phyloP scores from a whole-genome alignment of 2,888 invertebrate genomes.

The Amblyjoppa fuscipennis region DNA sequence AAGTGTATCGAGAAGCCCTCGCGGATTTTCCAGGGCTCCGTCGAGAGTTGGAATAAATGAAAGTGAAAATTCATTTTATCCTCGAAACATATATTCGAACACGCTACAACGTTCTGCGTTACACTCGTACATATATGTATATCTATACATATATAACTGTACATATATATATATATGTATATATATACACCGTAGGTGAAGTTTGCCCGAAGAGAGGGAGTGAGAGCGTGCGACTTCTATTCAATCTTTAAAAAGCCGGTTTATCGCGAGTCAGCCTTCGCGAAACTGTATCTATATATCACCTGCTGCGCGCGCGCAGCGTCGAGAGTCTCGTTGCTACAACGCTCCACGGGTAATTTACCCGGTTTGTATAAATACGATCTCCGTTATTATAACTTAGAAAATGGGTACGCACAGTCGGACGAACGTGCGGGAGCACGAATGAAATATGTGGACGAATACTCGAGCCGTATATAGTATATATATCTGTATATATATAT shows the following conservation, averaged over 20 bases:
- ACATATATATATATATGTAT: background rate
- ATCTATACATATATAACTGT: background rate
- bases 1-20: slow-evolving; percentile 30
- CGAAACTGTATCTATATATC: slow-evolving; percentile 53
- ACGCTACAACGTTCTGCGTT: slow-evolving; percentile 2
- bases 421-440: background rate
- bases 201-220: slow-evolving; percentile 16
- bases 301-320: slow-evolving; percentile 31
- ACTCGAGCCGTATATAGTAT: background rate
- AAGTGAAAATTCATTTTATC: slow-evolving; percentile 61
- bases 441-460: slow-evolving; percentile 54
- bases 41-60: slow-evolving; percentile 50
- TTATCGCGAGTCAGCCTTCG: slow-evolving; percentile 65
- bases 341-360: slow-evolving; percentile 23
- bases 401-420: background rate
- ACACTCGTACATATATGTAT: background rate
- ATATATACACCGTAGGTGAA: slow-evolving; percentile 12
- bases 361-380: slow-evolving; percentile 21
- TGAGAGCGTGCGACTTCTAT: slow-evolving; percentile 65
- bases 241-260: slow-evolving; percentile 62
- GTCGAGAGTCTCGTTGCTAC: slow-evolving; percentile 51
- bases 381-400: slow-evolving; percentile 27
- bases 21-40: slow-evolving; percentile 17
- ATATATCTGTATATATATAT: no score
- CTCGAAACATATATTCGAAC: background rate